Conservation (phyloP, 2,113 vertebrate species). For the Odobenus rosmarus region DNA sequence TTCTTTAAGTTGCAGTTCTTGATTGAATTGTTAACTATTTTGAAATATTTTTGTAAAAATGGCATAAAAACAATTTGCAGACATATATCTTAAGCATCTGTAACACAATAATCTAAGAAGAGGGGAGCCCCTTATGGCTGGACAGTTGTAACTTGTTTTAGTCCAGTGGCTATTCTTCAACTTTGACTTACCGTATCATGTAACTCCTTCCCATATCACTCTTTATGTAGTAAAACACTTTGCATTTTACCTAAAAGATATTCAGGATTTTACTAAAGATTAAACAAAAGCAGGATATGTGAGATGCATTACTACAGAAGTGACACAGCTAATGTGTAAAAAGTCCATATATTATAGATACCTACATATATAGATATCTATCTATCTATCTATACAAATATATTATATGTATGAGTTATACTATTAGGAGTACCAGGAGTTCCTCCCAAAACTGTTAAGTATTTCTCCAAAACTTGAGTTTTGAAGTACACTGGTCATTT, state of each 20-base stretch:
- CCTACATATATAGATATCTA: too few relatives aligned
- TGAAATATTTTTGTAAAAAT: background rate
- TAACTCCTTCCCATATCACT: background rate
- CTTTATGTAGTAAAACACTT: background rate
- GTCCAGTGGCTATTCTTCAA: background rate
- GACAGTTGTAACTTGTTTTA: background rate
- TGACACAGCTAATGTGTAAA: background rate
- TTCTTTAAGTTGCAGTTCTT: background rate
- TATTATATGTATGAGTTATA: background rate
- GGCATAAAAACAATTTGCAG: background rate
- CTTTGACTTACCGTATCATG: background rate
- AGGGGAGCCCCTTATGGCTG: rapidly evolving
- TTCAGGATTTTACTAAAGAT: background rate
- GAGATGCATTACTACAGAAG: background rate
- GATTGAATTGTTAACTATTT: background rate
- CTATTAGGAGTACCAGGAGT: background rate
- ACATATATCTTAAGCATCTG: background rate
- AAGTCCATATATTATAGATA: background rate
- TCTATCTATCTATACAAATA: background rate
- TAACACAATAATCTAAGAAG: background rate
- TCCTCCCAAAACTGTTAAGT: background rate
- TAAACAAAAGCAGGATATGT: background rate
- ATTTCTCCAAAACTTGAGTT: background rate
- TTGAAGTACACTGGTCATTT: background rate
- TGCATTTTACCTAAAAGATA: background rate